These are phyloP conservation scores for Eidolon helvum DNA, from an alignment of 2,113 vertebrate species.

Conservation along the genomic window DNA sequence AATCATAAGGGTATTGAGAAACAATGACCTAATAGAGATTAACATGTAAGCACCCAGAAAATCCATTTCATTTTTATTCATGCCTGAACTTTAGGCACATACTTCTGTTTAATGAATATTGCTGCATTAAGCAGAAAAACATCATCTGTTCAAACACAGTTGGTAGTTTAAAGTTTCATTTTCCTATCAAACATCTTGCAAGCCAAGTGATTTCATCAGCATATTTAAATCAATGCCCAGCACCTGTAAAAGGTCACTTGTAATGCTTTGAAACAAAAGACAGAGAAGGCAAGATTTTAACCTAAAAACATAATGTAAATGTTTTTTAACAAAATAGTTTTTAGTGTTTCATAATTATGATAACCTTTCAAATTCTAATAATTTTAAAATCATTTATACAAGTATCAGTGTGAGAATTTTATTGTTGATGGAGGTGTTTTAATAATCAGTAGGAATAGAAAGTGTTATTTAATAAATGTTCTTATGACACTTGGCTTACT, in stretches of 20 bases:
- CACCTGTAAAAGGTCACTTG: slow-evolving; percentile 82
- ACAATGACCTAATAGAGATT: slow-evolving; percentile 74
- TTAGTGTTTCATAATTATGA: slow-evolving; percentile 8
- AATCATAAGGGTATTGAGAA: slow-evolving; percentile 78
- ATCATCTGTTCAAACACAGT: slow-evolving; percentile 83
- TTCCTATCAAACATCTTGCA: slow-evolving; percentile 81
- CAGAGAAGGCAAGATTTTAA: slow-evolving; percentile 62
- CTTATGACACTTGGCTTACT: not conserved
- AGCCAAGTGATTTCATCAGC: slow-evolving; percentile 88
- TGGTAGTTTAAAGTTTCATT: slow-evolving; percentile 86
- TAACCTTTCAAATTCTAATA: not conserved
- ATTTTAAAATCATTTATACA: slow-evolving; percentile 2
- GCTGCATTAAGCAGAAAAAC: slow-evolving; percentile 81
- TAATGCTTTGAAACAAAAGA: slow-evolving; percentile 75
- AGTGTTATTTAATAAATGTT: slow-evolving; percentile 15
- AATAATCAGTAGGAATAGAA: not conserved
- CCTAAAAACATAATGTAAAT: slow-evolving; percentile 37
- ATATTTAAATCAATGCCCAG: slow-evolving; percentile 82
- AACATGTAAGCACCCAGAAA: slow-evolving; percentile 76
- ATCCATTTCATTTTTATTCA: slow-evolving; percentile 87
- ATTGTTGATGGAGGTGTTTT: not conserved
- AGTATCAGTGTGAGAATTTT: not conserved
- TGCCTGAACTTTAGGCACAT: slow-evolving; percentile 84
- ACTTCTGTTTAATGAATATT: slow-evolving; percentile 84
- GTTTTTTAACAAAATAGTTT: slow-evolving; percentile 6